Evolutionary conservation across 2,113 vertebrate genomes (phyloP).

Genomic region (Gymnobelideus leadbeateri): DNA sequence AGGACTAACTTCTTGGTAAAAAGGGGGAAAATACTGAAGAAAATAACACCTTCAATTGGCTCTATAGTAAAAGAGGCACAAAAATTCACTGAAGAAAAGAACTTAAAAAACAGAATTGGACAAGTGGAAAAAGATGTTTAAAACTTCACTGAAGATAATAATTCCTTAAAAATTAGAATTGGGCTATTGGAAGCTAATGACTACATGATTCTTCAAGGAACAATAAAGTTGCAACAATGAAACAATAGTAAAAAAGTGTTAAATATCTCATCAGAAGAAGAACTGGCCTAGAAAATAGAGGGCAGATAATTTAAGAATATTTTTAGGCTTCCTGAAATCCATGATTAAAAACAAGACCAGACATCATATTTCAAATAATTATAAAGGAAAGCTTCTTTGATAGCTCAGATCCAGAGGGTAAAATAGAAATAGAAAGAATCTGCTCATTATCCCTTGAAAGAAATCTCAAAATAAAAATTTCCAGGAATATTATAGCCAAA

Average conservation of each 20-base stretch:
- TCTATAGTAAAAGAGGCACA: neutral
- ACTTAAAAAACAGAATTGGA: neutral
- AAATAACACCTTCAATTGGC: neutral
- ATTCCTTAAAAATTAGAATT: neutral
- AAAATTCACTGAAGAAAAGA: neutral
- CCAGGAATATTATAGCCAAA: neutral
- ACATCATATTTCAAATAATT: neutral
- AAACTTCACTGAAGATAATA: neutral
- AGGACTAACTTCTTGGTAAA: neutral
- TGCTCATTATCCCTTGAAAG: neutral
- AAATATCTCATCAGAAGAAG: neutral
- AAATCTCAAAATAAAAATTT: neutral
- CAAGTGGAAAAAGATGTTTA: neutral
- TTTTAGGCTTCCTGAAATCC: neutral
- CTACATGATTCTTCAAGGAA: neutral
- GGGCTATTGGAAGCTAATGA: neutral
- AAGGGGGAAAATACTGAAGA: neutral
- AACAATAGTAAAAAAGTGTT: neutral
- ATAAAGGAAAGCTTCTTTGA: neutral
- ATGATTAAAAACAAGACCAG: neutral
- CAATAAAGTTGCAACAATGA: neutral
- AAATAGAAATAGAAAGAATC: neutral
- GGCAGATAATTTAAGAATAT: neutral
- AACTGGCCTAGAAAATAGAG: neutral
- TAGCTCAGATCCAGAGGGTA: neutral